phyloP scores from a whole-genome alignment of 2,797 vertebrate genomes.

The Pitangus sulphuratus region DNA sequence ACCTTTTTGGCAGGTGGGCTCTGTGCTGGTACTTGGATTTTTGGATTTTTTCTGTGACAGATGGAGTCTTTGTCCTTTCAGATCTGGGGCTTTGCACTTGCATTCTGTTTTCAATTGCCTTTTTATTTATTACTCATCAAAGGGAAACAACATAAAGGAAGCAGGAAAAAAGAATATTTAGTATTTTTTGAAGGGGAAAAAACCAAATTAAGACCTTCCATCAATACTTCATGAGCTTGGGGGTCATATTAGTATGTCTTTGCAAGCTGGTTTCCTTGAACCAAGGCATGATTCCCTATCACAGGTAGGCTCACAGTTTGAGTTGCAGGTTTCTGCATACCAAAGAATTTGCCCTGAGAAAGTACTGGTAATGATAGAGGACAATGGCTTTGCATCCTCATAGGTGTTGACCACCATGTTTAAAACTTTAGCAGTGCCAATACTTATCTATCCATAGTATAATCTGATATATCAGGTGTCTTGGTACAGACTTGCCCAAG shows the following conservation, averaged over 20 bases:
- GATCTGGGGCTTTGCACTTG: conserved; percentile 31
- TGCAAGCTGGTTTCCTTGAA: background rate
- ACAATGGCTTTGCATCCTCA: background rate
- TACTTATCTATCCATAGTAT: background rate
- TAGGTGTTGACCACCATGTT: background rate
- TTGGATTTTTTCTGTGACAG: conserved; percentile 53
- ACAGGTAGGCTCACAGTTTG: background rate
- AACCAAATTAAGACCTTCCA: background rate
- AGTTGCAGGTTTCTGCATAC: background rate
- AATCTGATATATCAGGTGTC: background rate
- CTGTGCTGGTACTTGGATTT: conserved; percentile 40
- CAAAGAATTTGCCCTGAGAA: background rate
- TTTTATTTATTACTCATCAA: conserved; percentile 54
- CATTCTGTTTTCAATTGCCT: conserved; percentile 14
- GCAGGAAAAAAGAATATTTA: background rate
- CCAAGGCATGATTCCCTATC: background rate
- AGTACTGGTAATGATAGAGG: background rate
- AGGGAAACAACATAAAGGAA: background rate
- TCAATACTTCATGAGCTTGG: background rate
- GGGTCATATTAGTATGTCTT: background rate
- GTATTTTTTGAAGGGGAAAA: background rate
- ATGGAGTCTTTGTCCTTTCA: conserved; percentile 56
- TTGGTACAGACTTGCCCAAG: background rate
- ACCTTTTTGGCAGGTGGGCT: conserved; percentile 61
- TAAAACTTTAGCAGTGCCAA: background rate